phyloP scores from a whole-genome alignment of 64 coral and sea anemone genomes.

The Exaiptasia diaphana region DNA sequence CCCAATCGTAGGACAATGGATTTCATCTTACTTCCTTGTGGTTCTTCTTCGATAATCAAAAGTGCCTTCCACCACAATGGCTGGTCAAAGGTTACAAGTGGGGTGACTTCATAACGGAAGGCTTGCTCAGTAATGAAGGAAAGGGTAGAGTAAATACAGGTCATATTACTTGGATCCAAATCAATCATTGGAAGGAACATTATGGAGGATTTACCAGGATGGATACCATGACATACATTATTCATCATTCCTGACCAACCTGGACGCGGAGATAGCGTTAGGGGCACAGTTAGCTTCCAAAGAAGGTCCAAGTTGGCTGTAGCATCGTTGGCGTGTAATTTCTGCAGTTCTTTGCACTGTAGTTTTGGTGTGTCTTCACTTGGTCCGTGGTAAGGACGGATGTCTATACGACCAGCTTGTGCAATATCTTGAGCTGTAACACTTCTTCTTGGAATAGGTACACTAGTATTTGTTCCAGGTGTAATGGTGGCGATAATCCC shows the following conservation, averaged over 20 bases:
- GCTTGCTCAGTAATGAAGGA: neutral
- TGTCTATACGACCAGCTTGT: neutral
- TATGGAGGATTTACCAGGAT: neutral
- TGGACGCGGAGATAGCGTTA: neutral
- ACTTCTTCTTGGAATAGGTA: neutral
- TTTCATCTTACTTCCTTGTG: neutral
- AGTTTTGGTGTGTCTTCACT: neutral
- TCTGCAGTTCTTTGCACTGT: neutral
- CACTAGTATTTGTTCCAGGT: neutral
- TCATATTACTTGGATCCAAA: neutral
- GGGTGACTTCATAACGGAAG: neutral
- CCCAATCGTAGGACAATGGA: neutral
- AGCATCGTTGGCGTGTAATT: neutral
- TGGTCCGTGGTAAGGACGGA: neutral
- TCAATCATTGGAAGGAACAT: conserved; percentile 28
- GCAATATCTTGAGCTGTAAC: neutral
- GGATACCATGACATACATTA: neutral
- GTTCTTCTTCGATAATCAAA: neutral
- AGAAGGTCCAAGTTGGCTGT: neutral
- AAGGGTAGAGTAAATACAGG: conserved; percentile 7
- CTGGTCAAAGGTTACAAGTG: neutral
- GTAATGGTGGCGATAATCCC: conserved; percentile 19
- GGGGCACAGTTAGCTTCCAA: neutral
- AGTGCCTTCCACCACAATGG: neutral
- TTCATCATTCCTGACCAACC: conserved; percentile 6